phyloP scores from a whole-genome alignment of 64 coral and sea anemone species.

The Pocillopora damicornis region DNA sequence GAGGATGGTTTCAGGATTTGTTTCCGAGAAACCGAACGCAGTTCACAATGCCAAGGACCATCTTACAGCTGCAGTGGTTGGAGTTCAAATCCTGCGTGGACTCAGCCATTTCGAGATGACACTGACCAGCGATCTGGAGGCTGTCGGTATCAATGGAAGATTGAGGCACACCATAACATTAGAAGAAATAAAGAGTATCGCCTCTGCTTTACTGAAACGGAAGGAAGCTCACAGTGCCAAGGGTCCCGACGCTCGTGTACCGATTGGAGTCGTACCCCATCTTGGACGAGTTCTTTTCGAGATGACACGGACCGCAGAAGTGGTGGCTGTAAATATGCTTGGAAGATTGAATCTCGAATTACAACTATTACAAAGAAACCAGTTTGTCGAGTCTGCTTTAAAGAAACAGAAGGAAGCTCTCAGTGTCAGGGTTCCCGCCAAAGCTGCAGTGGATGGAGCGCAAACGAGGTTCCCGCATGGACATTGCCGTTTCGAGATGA shows the following conservation, averaged over 20 bases:
- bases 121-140: constrained; percentile 41
- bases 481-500: constrained; percentile 59
- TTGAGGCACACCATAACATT: neutral
- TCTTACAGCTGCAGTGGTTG: constrained; percentile 43
- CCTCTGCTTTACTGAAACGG: constrained; percentile 54
- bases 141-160: constrained; percentile 49
- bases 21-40: constrained; percentile 34
- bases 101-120: constrained; percentile 52
- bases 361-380: neutral
- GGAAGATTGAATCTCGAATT: constrained; percentile 28
- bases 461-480: neutral
- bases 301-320: constrained; percentile 51
- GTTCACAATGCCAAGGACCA: constrained; percentile 34
- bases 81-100: constrained; percentile 44
- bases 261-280: constrained; percentile 29
- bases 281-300: constrained; percentile 40
- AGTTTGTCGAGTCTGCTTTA: constrained; percentile 47
- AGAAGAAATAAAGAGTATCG: neutral
- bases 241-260: constrained; percentile 38
- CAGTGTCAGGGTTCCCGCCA: constrained; percentile 48
- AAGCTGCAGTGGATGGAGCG: constrained; percentile 52
- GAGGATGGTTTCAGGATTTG: constrained; percentile 35
- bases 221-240: constrained; percentile 58
- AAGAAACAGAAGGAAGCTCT: constrained; percentile 63
- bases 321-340: constrained; percentile 47